These are phyloP conservation scores for Meriones psammophilus DNA, from an alignment of 2,797 vertebrate genomes.

Conservation along the genomic window DNA sequence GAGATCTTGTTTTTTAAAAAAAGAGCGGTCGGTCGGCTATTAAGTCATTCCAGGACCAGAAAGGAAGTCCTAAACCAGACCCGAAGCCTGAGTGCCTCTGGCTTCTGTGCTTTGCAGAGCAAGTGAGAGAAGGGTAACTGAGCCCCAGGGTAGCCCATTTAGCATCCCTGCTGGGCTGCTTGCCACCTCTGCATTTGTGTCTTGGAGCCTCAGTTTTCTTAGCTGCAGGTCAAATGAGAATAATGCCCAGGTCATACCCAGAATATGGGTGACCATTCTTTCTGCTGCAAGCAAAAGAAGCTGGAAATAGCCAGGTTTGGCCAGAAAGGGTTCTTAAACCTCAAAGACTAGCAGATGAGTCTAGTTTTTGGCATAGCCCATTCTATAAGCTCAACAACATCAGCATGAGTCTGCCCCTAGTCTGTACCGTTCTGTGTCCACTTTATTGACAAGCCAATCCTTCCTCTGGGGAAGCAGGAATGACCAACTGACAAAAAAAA, in stretches of 20 bases:
- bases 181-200: not conserved
- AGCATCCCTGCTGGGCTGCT: not conserved
- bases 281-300: slow-evolving; percentile 9
- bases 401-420: not conserved
- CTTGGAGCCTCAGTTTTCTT: slow-evolving; percentile 8
- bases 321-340: not conserved
- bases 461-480: not conserved
- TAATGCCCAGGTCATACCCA: not conserved
- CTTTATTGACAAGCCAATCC: not conserved
- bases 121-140: not conserved
- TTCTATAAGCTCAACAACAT: not conserved
- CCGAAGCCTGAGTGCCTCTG: not conserved
- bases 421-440: not conserved
- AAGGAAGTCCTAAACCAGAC: not conserved
- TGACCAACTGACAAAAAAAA: not conserved
- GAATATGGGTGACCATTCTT: not conserved
- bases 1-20: not conserved
- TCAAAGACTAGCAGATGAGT: not conserved
- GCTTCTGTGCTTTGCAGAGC: slow-evolving; percentile 5
- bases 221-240: not conserved
- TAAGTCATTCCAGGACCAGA: slow-evolving; percentile 25
- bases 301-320: not conserved
- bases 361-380: not conserved
- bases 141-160: not conserved
- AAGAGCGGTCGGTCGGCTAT: not conserved